Percentiles rank a stretch among this genome's conserved stretches.
These are phyloP conservation scores for Rhizomys pruinosus DNA, from an alignment of 2,113 vertebrate genomes.

Conservation along the genomic window DNA sequence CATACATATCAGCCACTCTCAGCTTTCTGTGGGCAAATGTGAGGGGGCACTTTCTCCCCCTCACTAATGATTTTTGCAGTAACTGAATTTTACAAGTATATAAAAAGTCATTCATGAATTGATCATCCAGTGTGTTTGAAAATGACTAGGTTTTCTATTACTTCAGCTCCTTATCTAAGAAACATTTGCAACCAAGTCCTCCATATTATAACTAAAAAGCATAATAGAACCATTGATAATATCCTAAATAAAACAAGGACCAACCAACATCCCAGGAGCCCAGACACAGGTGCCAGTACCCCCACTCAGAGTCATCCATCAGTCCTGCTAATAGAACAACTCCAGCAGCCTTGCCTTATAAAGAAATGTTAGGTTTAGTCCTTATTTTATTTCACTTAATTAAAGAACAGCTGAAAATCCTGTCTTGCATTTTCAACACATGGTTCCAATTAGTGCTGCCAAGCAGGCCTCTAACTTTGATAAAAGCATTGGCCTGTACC, in stretches of 20 bases:
- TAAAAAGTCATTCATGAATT: slow-evolving; percentile 24
- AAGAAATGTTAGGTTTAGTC: slow-evolving; percentile 51
- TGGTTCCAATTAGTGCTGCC: slow-evolving; percentile 73
- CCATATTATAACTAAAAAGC: not conserved
- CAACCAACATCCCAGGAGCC: not conserved
- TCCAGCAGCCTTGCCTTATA: not conserved
- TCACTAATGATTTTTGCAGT: slow-evolving; percentile 65
- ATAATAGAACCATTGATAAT: not conserved
- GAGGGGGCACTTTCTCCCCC: not conserved
- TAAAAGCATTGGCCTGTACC: slow-evolving; percentile 68
- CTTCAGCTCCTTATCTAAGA: slow-evolving; percentile 43
- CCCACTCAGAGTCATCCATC: not conserved
- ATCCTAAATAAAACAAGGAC: not conserved
- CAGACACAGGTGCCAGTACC: not conserved
- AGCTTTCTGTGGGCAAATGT: not conserved
- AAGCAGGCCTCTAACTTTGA: slow-evolving; percentile 68
- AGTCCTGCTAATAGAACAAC: slow-evolving; percentile 6
- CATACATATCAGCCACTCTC: no score
- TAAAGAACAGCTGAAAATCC: slow-evolving; percentile 76
- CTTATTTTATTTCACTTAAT: slow-evolving; percentile 75
- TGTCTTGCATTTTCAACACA: slow-evolving; percentile 64
- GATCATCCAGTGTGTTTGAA: slow-evolving; percentile 41
- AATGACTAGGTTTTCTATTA: slow-evolving; percentile 45
- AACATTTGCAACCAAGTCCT: not conserved
- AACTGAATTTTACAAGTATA: not conserved